These are phyloP conservation scores for Caenorhabditis macrosperma DNA, from an alignment of 2,888 invertebrate genomes.

Conservation along the genomic window DNA sequence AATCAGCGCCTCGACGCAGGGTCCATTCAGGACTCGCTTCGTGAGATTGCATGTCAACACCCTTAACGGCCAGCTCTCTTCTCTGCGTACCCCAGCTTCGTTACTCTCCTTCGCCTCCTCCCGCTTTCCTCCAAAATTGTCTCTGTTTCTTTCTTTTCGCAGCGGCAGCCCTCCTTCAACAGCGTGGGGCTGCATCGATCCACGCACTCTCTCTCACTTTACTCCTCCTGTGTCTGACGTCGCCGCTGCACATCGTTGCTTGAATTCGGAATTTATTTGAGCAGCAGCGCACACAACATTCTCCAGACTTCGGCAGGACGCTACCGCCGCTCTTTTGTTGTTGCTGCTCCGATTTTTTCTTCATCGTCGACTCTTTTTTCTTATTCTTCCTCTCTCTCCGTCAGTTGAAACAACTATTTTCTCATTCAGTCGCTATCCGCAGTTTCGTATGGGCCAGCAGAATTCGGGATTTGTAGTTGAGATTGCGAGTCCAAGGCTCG, in stretches of 20 bases:
- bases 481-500: constrained; percentile 74
- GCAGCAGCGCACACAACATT: constrained; percentile 23
- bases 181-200: constrained; percentile 20
- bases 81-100: background rate
- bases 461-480: constrained; percentile 78
- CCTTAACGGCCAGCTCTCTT: constrained; percentile 18
- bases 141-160: constrained; percentile 36
- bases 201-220: constrained; percentile 38
- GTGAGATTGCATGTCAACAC: constrained; percentile 56
- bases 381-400: background rate
- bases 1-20: constrained; percentile 20
- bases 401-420: constrained; percentile 1
- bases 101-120: background rate
- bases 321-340: constrained; percentile 11
- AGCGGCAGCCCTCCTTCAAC: constrained; percentile 11
- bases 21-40: background rate
- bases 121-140: constrained; percentile 31
- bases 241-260: constrained; percentile 19
- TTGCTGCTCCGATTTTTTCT: constrained; percentile 14
- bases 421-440: background rate
- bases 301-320: constrained; percentile 9
- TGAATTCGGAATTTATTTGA: constrained; percentile 62
- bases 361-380: constrained; percentile 1
- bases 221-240: constrained; percentile 28
- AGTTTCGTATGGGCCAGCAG: constrained; percentile 72